phyloP scores from a whole-genome alignment of 2,113 vertebrate species.

The Morone saxatilis region DNA sequence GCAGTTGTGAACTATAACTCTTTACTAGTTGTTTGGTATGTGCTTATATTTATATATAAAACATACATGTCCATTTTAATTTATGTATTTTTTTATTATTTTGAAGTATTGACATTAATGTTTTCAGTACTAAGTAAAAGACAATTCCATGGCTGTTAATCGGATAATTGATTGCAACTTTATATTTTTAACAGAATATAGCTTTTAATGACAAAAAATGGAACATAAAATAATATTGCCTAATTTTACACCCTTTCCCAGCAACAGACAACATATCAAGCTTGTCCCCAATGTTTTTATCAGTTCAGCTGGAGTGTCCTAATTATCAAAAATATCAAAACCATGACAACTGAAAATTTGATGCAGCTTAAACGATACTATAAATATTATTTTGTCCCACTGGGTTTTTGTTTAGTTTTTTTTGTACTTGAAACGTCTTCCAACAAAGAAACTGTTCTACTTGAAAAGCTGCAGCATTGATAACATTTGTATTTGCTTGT shows the following conservation, averaged over 20 bases:
- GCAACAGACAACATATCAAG: not conserved
- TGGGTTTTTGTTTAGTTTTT: not conserved
- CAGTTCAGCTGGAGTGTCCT: not conserved
- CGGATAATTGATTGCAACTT: constrained; percentile 11
- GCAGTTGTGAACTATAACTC: not conserved
- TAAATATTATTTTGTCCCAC: not conserved
- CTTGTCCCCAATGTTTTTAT: not conserved
- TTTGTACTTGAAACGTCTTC: not conserved
- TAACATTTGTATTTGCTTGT: constrained; percentile 34
- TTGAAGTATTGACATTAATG: not conserved
- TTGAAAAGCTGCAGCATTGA: constrained; percentile 20
- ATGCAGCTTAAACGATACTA: constrained; percentile 19
- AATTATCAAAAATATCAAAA: constrained; percentile 16
- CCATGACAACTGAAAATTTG: not conserved
- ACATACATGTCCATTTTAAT: not conserved
- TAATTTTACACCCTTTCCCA: not conserved
- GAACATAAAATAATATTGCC: not conserved
- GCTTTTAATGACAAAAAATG: not conserved
- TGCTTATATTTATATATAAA: not conserved
- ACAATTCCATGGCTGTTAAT: constrained; percentile 28
- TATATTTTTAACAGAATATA: not conserved
- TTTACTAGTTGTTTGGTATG: not conserved
- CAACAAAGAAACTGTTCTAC: constrained; percentile 28
- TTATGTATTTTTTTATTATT: not conserved
- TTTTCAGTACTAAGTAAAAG: constrained; percentile 7